These are phyloP conservation scores for Parnassius smintheus DNA, from an alignment of 2,888 invertebrate genomes.

Conservation along the genomic window DNA sequence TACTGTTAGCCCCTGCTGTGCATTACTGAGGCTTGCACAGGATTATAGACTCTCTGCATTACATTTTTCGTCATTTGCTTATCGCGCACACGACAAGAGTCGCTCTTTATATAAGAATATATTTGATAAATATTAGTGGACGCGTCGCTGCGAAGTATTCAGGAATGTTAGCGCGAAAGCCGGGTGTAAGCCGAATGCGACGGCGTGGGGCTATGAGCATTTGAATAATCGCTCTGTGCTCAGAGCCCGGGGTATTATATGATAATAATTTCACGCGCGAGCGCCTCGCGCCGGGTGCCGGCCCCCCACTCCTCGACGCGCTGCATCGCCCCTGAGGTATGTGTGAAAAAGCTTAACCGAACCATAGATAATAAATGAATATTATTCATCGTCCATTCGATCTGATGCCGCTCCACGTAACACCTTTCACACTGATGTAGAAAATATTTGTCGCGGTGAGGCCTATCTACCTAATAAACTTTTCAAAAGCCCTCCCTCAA, in stretches of 20 bases:
- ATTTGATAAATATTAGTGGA: constrained; percentile 73
- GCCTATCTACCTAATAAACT: constrained; percentile 33
- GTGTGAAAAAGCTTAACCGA: constrained; percentile 66
- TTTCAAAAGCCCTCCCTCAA: constrained; percentile 43
- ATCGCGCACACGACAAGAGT: constrained; percentile 75
- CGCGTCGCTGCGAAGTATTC: constrained; percentile 56
- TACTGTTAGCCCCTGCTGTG: constrained; percentile 58
- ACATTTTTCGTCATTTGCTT: constrained; percentile 79
- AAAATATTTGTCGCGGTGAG: constrained; percentile 44
- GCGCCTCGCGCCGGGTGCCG: constrained; percentile 55
- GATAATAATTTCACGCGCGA: constrained; percentile 79
- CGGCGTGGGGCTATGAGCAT: constrained; percentile 61
- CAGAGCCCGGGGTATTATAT: constrained; percentile 72
- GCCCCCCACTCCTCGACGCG: constrained; percentile 41
- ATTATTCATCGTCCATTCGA: constrained; percentile 37
- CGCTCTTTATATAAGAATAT: constrained; percentile 74
- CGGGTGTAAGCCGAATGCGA: constrained; percentile 41
- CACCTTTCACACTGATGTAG: constrained; percentile 50
- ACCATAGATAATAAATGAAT: constrained; percentile 41
- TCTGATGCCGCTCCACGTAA: constrained; percentile 37
- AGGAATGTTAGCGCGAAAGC: constrained; percentile 55
- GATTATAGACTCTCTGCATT: constrained; percentile 72
- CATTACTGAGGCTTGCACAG: constrained; percentile 67
- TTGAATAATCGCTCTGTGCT: constrained; percentile 75
- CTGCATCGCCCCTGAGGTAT: constrained; percentile 57